Conservation (phyloP, 53 echinoderm and acorn worm species). For the Glandiceps talaboti region DNA sequence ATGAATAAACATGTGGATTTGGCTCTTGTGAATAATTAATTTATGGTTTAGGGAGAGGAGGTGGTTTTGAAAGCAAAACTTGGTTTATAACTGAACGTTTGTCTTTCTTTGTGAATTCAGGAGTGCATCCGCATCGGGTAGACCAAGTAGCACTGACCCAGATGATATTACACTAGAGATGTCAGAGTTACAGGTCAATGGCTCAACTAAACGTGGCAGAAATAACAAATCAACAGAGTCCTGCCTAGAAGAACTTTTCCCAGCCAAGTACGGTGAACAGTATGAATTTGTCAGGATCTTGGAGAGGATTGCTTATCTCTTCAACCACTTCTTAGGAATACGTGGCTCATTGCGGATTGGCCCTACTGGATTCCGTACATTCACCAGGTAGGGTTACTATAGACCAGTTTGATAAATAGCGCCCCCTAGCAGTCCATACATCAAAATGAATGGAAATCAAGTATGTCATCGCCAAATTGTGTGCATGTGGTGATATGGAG, state of each 20-base stretch:
- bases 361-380: conserved; percentile 66
- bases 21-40: no score
- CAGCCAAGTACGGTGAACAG: conserved; percentile 36
- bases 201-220: no score
- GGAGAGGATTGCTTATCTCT: conserved; percentile 57
- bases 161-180: conserved; percentile 11
- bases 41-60: no score
- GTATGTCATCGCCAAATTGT: no score
- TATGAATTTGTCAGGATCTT: conserved; percentile 56
- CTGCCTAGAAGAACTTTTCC: conserved; percentile 79
- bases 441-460: no score
- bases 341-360: conserved; percentile 56
- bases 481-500: no score
- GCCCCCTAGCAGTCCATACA: no score
- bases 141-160: not conserved
- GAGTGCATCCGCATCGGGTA: not conserved
- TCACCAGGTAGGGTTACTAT: conserved; percentile 66
- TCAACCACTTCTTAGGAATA: conserved; percentile 58
- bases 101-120: no score
- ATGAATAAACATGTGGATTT: no score
- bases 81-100: no score
- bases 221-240: conserved; percentile 8
- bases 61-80: no score
- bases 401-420: no score
- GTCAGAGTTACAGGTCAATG: not conserved